Evolutionary conservation across 2,888 invertebrate genomes (phyloP).

Genomic region (Biston stratarius): DNA sequence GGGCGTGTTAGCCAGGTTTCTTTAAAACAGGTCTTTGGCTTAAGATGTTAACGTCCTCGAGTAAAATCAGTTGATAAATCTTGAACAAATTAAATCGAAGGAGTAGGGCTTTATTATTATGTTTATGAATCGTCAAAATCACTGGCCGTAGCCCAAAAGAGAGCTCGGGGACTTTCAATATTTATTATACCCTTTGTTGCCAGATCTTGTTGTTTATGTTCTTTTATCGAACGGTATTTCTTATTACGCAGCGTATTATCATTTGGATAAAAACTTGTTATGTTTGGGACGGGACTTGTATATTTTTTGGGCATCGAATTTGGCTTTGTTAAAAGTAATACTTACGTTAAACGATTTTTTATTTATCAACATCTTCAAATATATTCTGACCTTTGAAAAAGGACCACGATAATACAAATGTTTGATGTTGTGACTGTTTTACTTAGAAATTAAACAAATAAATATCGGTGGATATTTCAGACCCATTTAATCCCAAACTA

Average conservation of each 20-base stretch:
- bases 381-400: too few relatives aligned
- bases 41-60: too few relatives aligned
- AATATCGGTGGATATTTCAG: neutral
- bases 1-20: too few relatives aligned
- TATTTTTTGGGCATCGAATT: neutral
- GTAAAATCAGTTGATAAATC: neutral
- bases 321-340: neutral
- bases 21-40: too few relatives aligned
- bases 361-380: neutral
- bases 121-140: conserved; percentile 39
- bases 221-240: conserved; percentile 16
- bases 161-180: conserved; percentile 35
- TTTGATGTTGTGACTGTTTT: neutral
- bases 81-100: neutral
- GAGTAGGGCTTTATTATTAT: conserved; percentile 11
- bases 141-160: conserved; percentile 10
- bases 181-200: conserved; percentile 40
- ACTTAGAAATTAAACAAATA: neutral
- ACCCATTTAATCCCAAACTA: too few relatives aligned
- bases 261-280: conserved; percentile 1
- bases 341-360: neutral
- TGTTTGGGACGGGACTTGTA: neutral
- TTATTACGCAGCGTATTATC: conserved; percentile 5
- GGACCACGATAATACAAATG: neutral
- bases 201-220: conserved; percentile 37